A percentile compares a stretch with the other conserved stretches of the same genome.
These are phyloP conservation scores for Euura saliciscinereae DNA, from an alignment of 1,140 invertebrate genomes.

Conservation along the genomic window DNA sequence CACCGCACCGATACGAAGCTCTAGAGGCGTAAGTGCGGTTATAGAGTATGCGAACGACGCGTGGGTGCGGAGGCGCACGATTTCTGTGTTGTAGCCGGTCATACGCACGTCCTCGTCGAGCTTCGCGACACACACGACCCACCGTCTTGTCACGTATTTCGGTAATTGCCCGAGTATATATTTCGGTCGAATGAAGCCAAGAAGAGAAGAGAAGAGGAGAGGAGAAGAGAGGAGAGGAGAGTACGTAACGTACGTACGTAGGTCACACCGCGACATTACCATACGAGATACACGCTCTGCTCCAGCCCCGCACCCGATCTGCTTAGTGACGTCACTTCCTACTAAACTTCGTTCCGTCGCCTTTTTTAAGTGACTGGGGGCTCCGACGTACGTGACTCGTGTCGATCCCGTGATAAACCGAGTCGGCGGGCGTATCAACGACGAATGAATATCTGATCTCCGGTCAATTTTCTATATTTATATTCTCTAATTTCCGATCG, in stretches of 20 bases:
- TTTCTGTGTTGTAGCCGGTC: too few species aligned
- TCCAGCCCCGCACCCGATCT: neutral
- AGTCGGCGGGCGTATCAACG: neutral
- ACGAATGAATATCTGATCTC: too few species aligned
- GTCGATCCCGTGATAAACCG: slow-evolving; percentile 53
- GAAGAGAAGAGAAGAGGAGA: too few species aligned
- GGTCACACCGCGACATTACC: too few species aligned
- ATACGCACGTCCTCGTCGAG: slow-evolving; percentile 9
- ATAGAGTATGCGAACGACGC: too few species aligned
- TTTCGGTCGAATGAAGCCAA: neutral
- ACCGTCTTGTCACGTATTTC: slow-evolving; percentile 13
- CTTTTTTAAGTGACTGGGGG: slow-evolving; percentile 45
- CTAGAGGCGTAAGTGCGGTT: too few species aligned
- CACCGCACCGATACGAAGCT: too few species aligned
- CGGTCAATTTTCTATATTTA: too few species aligned
- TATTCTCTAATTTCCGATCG: too few species aligned
- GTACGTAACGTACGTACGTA: too few species aligned
- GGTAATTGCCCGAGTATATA: slow-evolving; percentile 11
- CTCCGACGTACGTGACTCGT: slow-evolving; percentile 48
- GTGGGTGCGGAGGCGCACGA: too few species aligned
- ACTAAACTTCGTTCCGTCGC: slow-evolving; percentile 43
- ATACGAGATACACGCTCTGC: neutral
- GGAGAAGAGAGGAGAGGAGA: too few species aligned
- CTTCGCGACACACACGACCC: slow-evolving; percentile 37
- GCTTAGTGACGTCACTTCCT: slow-evolving; percentile 50